Evolutionary conservation across 2,888 invertebrate species (phyloP), one percentile per base, ranked within the genome.

Genomic region (Mechanitis messenoides): DNA sequence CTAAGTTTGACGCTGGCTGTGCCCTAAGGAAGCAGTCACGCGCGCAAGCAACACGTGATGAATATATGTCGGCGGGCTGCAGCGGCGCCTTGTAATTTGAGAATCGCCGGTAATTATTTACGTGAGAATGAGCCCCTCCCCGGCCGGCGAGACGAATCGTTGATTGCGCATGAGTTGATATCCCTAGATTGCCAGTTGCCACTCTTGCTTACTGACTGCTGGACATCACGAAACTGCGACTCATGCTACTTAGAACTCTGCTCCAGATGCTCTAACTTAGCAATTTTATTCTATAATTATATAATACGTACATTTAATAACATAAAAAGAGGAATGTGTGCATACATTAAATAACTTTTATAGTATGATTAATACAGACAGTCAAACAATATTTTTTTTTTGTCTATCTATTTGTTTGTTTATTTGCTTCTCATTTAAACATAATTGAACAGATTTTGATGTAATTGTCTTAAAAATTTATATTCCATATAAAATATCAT

Each of bases 81-180:
- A 72, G 79, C 87, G 86, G 86, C 87, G 85, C 87, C 89, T 88
- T 88, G 88, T 90, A 90, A 90, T 90, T 87, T 88, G 86, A 87
- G 75, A 81, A 81, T 83, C 81, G 84, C 85, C 85, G 84, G 86
- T 88, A 88, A 90, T 88, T 90, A 88, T 90, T 88, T 88, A 89
- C 88, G 88, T 88, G 87, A 88, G 89, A 89, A 85, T 85, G 86
- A 82, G 68, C 73, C 74, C 70, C 72, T 71, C 72, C 72, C 68
- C 69, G 71, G 57, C 68, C 71, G 70, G 80, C 80, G 87, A 84
- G 85, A 87, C 88, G 85, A 89, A 89, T 88, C 79, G 87, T 77
- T 87, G 88, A 89, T 89, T 88, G 85, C 87, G 80, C 80, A 75
- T 71, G 80, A 67, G 66, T 60, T 63, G 64, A 62, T 60, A 63